Base-by-base conservation (phyloP, 2,888 invertebrate genomes). In the Acrobasis suavella region DNA sequence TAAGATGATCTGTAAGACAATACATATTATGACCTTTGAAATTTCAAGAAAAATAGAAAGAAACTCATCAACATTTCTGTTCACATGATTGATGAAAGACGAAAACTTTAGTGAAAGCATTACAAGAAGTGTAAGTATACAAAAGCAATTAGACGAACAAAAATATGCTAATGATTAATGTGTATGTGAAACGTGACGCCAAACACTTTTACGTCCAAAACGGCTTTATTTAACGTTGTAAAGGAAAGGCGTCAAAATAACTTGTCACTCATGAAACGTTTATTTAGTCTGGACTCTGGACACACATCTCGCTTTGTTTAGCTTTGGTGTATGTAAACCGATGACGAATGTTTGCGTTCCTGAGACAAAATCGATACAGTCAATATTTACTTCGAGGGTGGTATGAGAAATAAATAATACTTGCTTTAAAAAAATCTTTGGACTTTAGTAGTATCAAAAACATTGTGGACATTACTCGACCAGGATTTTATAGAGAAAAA, bases 231-330 rank as follows among this genome's bases (percentile, higher is more conserved):
- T 50, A 37, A 12, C 38, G 32, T 55, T 32, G 55, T 22, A 17
- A 55, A 49, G 42, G 14, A 70, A 64, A 66, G 67, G 77, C 70
- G 73, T 74, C 76, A 67, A 77, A 80, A 79, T 62, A 74, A 78
- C 69, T 70, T 74, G 77, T 76, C 75, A 72, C 72, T 73, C 69
- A 70, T 74, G 70, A 69, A 65, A 71, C 67, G 69, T 78, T 77
- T 82, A 71, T 78, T 82, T 77, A 75, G 72, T 77, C 75, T 78
- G 54, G 37, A 39, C 38, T 55, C 56, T 38, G 74, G 70, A 67
- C 70, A 72, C 70, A 73, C 69, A 68, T 68, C 64, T 67, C 69
- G 67, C 67, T 70, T 72, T 69, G 71, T 74, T 72, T 69, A 73
- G 71, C 68, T 71, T 66, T 70, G 68, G 50, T 62, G 59, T 62